Evolutionary conservation across 2,888 invertebrate species (phyloP).

Genomic region (Icerya purchasi): DNA sequence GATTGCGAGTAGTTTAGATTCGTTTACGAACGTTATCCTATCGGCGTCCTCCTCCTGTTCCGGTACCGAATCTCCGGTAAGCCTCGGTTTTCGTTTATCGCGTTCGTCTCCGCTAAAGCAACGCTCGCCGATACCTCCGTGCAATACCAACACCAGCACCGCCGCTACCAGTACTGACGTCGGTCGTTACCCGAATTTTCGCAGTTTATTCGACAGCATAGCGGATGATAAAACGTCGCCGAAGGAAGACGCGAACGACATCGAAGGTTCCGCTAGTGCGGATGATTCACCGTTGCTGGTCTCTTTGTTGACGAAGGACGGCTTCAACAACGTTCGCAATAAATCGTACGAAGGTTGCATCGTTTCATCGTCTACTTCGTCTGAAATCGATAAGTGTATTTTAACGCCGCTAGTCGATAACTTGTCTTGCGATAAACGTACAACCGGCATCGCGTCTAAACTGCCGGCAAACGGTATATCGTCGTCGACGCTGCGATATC

Average conservation of each 20-base stretch:
- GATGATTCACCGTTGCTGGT: constrained; percentile 21
- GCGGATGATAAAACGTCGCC: not conserved
- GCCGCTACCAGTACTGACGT: too few relatives aligned
- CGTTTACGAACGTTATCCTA: not conserved
- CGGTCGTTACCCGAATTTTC: not conserved
- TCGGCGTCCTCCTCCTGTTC: not conserved
- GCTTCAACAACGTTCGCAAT: not conserved
- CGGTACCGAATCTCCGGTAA: not conserved
- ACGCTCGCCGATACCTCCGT: not conserved
- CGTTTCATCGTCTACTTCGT: not conserved
- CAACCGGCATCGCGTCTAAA: too few relatives aligned
- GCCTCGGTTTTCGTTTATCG: not conserved
- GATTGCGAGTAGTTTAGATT: not conserved
- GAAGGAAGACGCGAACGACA: not conserved
- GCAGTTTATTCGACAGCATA: not conserved
- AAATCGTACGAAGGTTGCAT: too few relatives aligned
- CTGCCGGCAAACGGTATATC: not conserved
- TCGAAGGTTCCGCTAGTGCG: not conserved
- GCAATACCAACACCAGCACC: not conserved
- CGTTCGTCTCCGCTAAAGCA: not conserved
- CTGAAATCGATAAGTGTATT: not conserved
- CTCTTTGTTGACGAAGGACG: constrained; percentile 30
- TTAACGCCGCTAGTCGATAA: not conserved
- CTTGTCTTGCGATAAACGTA: too few relatives aligned
- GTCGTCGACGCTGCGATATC: not conserved